Conservation (phyloP, 1,140 invertebrate species). For the Hylaeus volcanicus region DNA sequence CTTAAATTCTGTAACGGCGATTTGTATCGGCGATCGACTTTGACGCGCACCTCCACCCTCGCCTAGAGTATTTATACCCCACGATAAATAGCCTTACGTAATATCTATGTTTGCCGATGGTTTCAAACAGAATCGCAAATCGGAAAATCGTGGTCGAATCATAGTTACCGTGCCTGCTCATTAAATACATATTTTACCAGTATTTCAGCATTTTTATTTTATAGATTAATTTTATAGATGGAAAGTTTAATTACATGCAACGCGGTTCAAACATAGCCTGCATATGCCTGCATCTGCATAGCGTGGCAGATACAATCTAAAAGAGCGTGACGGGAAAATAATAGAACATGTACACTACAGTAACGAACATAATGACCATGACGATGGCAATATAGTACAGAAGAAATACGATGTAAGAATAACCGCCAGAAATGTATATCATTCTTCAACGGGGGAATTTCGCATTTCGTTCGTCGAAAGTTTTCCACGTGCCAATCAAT, state of each 20-base stretch:
- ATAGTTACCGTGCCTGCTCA: too few species aligned
- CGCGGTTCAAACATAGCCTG: neutral
- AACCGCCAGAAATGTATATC: too few species aligned
- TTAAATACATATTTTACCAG: too few species aligned
- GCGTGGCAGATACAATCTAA: neutral
- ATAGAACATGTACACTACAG: neutral
- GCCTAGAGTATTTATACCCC: conserved; percentile 59
- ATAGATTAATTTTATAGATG: too few species aligned
- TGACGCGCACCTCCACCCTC: conserved; percentile 26
- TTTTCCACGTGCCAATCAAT: too few species aligned
- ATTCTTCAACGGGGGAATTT: neutral
- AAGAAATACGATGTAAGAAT: neutral
- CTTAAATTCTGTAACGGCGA: conserved; percentile 28
- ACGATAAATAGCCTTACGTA: conserved; percentile 62
- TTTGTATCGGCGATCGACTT: conserved; percentile 39
- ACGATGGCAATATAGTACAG: neutral
- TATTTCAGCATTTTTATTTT: too few species aligned
- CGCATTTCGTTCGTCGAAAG: neutral
- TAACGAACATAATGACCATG: neutral
- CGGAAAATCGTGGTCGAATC: neutral
- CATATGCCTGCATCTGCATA: too few species aligned
- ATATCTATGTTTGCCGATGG: conserved; percentile 2
- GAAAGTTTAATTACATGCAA: too few species aligned
- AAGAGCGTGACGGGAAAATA: neutral
- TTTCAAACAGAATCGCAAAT: neutral